Percentiles rank a stretch among this genome's conserved stretches.
These are phyloP conservation scores for Ennomos erosarius DNA, from an alignment of 2,888 invertebrate genomes.

Conservation along the genomic window DNA sequence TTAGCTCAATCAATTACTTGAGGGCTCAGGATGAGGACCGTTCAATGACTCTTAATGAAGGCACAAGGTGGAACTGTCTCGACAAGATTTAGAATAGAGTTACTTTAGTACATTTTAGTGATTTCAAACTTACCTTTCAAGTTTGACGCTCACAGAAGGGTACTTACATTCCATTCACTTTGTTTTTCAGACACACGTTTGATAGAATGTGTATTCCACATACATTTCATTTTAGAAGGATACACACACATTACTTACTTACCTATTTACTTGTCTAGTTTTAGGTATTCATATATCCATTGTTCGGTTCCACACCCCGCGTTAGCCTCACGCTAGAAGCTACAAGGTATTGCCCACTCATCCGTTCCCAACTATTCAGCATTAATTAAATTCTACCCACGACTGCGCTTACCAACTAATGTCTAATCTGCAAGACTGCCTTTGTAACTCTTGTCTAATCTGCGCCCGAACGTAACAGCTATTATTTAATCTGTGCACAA, in stretches of 20 bases:
- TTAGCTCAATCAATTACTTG: conserved; percentile 65
- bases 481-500: conserved; percentile 29
- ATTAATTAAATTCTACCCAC: conserved; percentile 64
- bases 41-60: conserved; percentile 24
- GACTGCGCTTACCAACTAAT: conserved; percentile 4
- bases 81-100: conserved; percentile 3
- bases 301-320: too few relatives aligned
- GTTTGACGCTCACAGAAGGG: not conserved
- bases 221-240: too few relatives aligned
- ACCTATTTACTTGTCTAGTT: too few relatives aligned
- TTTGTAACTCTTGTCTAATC: conserved; percentile 28
- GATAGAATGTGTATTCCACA: too few relatives aligned
- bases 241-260: too few relatives aligned
- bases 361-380: conserved; percentile 51
- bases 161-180: too few relatives aligned
- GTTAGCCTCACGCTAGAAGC: not conserved
- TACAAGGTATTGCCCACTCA: conserved; percentile 42
- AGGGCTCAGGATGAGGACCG: conserved; percentile 23
- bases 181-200: too few relatives aligned
- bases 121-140: not conserved
- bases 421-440: conserved; percentile 12
- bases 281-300: too few relatives aligned
- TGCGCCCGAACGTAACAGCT: conserved; percentile 15
- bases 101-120: not conserved
- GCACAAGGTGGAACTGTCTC: conserved; percentile 1